Conservation (phyloP, 2,113 vertebrate genomes). For the Protobothrops flavoviridis region DNA sequence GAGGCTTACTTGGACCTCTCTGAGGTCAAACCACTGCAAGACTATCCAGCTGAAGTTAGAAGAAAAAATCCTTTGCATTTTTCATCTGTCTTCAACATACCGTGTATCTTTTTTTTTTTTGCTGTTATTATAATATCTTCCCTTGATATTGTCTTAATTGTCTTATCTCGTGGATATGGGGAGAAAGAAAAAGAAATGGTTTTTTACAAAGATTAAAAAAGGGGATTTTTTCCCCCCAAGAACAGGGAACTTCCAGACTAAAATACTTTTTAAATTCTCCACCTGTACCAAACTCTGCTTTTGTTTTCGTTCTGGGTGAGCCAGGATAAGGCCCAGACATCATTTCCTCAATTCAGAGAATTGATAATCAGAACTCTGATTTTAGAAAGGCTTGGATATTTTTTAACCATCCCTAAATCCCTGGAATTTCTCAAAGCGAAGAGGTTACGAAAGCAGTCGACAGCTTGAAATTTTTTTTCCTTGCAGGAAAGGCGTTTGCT, state of each 20-base stretch:
- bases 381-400: neutral
- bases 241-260: constrained; percentile 6
- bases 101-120: neutral
- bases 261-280: neutral
- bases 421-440: too few relatives aligned
- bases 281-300: neutral
- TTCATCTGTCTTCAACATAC: constrained; percentile 52
- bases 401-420: neutral
- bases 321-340: neutral
- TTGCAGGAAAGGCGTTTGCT: neutral
- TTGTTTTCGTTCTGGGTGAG: neutral
- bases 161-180: constrained; percentile 55
- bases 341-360: neutral
- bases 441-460: neutral
- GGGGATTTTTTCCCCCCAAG: neutral
- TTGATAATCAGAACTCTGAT: neutral
- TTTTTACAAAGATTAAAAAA: constrained; percentile 49
- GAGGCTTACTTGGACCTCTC: neutral
- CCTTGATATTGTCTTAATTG: constrained; percentile 46
- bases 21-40: neutral
- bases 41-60: neutral
- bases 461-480: too few relatives aligned
- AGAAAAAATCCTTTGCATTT: constrained; percentile 57
- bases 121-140: neutral
- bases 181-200: constrained; percentile 17